Evolutionary conservation across 1,140 invertebrate species (phyloP), one percentile per base, ranked within the genome.

Genomic region (Oncopodura yosiiana): DNA sequence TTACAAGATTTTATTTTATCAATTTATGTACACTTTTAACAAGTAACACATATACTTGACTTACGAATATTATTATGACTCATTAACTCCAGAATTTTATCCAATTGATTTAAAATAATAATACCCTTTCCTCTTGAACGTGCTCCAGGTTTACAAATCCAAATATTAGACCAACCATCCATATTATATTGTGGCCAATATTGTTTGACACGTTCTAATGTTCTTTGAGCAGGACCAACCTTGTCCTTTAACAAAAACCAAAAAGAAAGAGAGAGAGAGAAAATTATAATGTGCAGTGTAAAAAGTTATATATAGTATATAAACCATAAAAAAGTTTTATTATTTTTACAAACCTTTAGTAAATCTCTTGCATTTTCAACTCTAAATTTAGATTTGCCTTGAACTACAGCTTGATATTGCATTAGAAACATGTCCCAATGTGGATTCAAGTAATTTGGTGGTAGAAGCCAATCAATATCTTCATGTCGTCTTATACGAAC

Each of bases 81-180:
- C 79, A 81, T 68, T 23, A 73, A 61, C 39, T 80, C 80, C 58
- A 90, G 70, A 34, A 95, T 91, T 63, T 88, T 85, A 58, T 90
- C 86, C 11, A 94, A 74, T 66, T 82, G 83, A 68, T 91, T 86
- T 75, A 89, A 81, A 23, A 94, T 74, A 16, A 84, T 78, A 53
- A 95, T 94, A 38, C 91, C 92, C 63, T 87, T 76, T 0, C 93
- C 92, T 3, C 91, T 77, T 58, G 89, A 94, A 69, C 90, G 87
- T 46, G 91, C 91, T 12, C 90, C 89, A 0, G 93, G 93, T 70
- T 96, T 96, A 23, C 94, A 77, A 61, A 96, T 95, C 92, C 92
- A 96, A 48, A 94, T 80, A 81, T 77, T 36, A 79, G 73, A 1
- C 89, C 90, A 68, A 93, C 91, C 63, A 71, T 68, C 61, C 56